Evolutionary conservation across 2,113 vertebrate genomes (phyloP).

Genomic region (Periophthalmodon schlosseri): DNA sequence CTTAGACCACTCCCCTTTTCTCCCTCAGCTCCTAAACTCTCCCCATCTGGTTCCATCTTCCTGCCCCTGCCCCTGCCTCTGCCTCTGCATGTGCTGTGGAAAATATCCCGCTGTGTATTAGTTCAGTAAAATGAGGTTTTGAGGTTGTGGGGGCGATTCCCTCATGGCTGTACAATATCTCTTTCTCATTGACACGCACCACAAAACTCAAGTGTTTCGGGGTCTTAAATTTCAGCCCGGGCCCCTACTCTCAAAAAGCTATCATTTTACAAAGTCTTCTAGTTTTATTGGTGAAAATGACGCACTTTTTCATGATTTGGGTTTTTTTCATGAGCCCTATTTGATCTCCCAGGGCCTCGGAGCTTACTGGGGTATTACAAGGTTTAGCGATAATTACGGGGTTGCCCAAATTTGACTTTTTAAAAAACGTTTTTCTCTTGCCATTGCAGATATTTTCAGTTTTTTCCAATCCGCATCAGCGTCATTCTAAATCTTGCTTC

Average conservation of each 20-base stretch:
- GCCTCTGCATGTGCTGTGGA: neutral
- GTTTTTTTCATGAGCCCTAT: conserved; percentile 38
- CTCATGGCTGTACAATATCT: conserved; percentile 75
- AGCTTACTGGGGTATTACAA: conserved; percentile 59
- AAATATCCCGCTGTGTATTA: conserved; percentile 38
- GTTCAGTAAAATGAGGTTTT: conserved; percentile 62
- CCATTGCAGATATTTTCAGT: conserved; percentile 41
- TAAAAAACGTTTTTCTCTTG: conserved; percentile 45
- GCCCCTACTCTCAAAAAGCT: conserved; percentile 60
- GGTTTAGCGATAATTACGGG: conserved; percentile 70
- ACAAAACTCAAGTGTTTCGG: conserved; percentile 66
- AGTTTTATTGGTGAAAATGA: conserved; percentile 71
- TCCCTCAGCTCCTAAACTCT: neutral
- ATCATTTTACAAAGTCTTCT: conserved; percentile 75
- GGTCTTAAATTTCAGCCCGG: conserved; percentile 67
- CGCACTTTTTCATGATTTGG: conserved; percentile 64
- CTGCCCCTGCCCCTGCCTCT: neutral
- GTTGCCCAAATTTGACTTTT: conserved; percentile 53
- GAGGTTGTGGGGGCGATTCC: conserved; percentile 67
- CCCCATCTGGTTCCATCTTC: neutral
- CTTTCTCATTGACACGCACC: conserved; percentile 72
- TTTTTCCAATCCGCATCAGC: conserved; percentile 33
- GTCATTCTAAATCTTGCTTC: conserved; percentile 28
- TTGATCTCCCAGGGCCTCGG: conserved; percentile 46
- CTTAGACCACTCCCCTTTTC: no score